Evolutionary conservation across 2,797 vertebrate genomes (phyloP), one percentile per base, ranked within the genome.

Genomic region (Tamandua tetradactyla): DNA sequence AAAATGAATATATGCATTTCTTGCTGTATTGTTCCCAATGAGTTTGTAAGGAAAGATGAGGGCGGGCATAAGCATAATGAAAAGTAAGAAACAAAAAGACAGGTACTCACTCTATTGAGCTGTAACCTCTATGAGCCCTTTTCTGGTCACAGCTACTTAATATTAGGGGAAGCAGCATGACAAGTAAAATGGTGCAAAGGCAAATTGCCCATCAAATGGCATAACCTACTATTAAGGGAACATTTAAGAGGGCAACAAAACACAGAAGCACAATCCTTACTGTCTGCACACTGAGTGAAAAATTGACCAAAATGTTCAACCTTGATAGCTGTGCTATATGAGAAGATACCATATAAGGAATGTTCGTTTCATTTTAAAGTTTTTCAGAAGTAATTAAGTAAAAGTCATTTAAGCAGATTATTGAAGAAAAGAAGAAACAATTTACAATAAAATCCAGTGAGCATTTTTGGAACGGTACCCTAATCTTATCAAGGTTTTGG

Each of bases 151-250:
- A 84, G 78, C 79, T 69, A 69, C 78, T 94, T 96, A 71, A 88
- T 61, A 1, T 52, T 84, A 23, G n/a, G 32, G 55, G 59, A 83
- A 83, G 9, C 4, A 68, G 25, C 3, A 1, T 49, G 64, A 92
- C 35, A 92, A 15, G 32, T 22, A 93, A 59, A 96, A 92, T 82
- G 32, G 10, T 89, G 3, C 22, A 89, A 92, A 61, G 64, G 44
- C 22, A 87, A 76, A 91, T 95, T 92, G 11, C 25, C n/a, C 10
- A 35, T 83, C 27, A 92, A 0, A 94, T 92, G 84, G 55, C 83
- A 93, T 92, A 96, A 84, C 88, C 94, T 94, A 61, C 82, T 95
- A 94, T 95, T 96, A 87, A 62, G 91, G 85, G 72, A 91, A 93
- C 18, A 68, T 47, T 74, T 91, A 81, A 97, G 87, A 91, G 91